These are phyloP conservation scores for Turritopsis rubra DNA, from an alignment of 30 jellyfish, hydroid and myxozoan species.

Conservation along the genomic window DNA sequence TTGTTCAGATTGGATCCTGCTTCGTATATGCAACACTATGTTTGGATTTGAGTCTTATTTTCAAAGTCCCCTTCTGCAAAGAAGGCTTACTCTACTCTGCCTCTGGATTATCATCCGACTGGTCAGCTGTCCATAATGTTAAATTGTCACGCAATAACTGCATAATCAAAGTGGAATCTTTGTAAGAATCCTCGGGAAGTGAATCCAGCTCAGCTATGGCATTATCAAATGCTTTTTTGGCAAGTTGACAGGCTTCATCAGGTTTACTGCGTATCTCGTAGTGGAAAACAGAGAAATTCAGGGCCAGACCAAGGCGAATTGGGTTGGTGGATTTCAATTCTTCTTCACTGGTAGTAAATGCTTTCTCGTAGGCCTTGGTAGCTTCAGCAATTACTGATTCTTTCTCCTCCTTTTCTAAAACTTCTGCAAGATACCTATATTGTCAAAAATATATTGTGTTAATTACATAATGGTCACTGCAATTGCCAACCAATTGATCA, in stretches of 20 bases:
- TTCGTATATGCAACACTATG: background rate
- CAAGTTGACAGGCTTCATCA: conserved; percentile 66
- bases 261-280: conserved; percentile 65
- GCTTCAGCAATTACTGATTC: conserved; percentile 48
- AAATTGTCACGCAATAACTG: conserved; percentile 92
- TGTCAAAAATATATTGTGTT: background rate
- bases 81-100: background rate
- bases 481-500: too few species aligned
- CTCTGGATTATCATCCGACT: conserved; percentile 55
- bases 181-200: conserved; percentile 84
- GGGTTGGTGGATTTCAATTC: conserved; percentile 70
- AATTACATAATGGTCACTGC: too few species aligned
- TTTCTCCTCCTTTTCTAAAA: conserved; percentile 35
- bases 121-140: conserved; percentile 89
- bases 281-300: conserved; percentile 77
- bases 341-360: conserved; percentile 44
- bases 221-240: conserved; percentile 84
- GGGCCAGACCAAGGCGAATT: conserved; percentile 92
- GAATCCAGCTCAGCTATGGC: conserved; percentile 86
- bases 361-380: conserved; percentile 62
- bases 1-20: background rate
- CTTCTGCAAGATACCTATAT: conserved; percentile 87
- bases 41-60: background rate
- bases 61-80: background rate
- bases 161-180: conserved; percentile 90